Base-by-base conservation (phyloP, 2,888 invertebrate species). In the Chrysolina oricalcia region DNA sequence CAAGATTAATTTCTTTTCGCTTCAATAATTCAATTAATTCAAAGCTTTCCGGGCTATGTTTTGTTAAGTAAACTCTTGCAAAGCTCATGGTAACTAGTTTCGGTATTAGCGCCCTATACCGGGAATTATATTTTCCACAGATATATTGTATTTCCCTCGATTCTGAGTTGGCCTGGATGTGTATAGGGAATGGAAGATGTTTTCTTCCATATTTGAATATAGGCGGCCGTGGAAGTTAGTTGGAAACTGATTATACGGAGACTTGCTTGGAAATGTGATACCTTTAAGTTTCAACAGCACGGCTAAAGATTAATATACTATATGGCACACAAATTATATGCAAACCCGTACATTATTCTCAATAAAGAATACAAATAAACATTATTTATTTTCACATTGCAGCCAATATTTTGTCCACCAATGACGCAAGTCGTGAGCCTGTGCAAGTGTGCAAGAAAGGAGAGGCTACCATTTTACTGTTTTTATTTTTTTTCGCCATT, bases 1-100 rank as follows among this genome's bases (percentile, higher is more conserved):
- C 88, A 89, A 89, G 89, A 89, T 89, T 89, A 89, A 89, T 88
- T 89, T 89, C 89, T 89, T 89, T 89, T 88, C 89, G 89, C 88
- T 89, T 87, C 88, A 89, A 89, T 89, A 89, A 89, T 89, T 89
- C 88, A 89, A 89, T 89, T 88, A 89, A 89, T 88, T 88, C 88
- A 86, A 85, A 87, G 86, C 87, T 85, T 83, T 84, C 82, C 83
- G 83, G 86, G 87, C 84, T 85, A 85, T 87, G 87, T 88, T 87
- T 86, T 87, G 87, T 87, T 88, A 87, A 87, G 86, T 87, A 87
- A 88, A 87, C 87, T 87, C 84, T 76, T 80, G 83, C 81, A 82
- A 78, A 82, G 86, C 86, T 86, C 85, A 84, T 81, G 83, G 84
- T 86, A 86, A 86, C 86, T 87, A 86, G 86, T 86, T 87, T 86